Evolutionary conservation across 64 coral and sea anemone species (phyloP), one percentile per base, ranked within the genome.

Genomic region (Actinia tenebrosa): DNA sequence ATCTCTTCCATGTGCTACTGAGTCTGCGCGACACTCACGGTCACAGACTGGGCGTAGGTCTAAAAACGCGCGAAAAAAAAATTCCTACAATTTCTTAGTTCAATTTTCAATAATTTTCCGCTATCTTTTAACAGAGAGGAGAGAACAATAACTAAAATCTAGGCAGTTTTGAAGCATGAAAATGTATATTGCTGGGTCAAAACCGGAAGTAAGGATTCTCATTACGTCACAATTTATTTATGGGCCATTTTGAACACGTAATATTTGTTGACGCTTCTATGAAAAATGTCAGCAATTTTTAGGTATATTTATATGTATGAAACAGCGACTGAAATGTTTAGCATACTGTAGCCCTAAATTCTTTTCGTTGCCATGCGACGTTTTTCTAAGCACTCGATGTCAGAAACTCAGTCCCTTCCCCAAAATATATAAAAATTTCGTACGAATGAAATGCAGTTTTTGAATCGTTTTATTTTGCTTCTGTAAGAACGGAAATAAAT

Each of bases 1-100:
- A 72, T 72, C 69, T 43, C 69, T 75, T 75, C 26, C 69, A 75
- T 26, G 69, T 7, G 69, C 69, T 75, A 75, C 69, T 75, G 69
- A 8, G 26, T 37, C 25, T 75, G 69, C 69, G 69, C 69, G 14
- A 3, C 3, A 43, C 10, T 75, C 69, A 75, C 69, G 69, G 69
- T 30, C 7, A 42, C 1, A 16, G 26, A 75, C 69, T 75, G 69
- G 69, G 69, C 3, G 0, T 1, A 14, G 13, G 2, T 15, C 27
- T 8, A 42, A 37, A 37, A 75, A 14, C 69, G 69, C 69, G 69
- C 69, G 63, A 66, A 66, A 66, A 66, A 7, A 11, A 58, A 58
- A 58, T 58, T 58, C 2, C 15, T 11, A 1, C 56, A 58, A 58
- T 58, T 58, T 58, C 10, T 58, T 58, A 58, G 15, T 2, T 22